A percentile compares a stretch with the other conserved stretches of the same genome.
These are phyloP conservation scores for Thermophis baileyi DNA, from an alignment of 2,113 vertebrate genomes.

Conservation along the genomic window DNA sequence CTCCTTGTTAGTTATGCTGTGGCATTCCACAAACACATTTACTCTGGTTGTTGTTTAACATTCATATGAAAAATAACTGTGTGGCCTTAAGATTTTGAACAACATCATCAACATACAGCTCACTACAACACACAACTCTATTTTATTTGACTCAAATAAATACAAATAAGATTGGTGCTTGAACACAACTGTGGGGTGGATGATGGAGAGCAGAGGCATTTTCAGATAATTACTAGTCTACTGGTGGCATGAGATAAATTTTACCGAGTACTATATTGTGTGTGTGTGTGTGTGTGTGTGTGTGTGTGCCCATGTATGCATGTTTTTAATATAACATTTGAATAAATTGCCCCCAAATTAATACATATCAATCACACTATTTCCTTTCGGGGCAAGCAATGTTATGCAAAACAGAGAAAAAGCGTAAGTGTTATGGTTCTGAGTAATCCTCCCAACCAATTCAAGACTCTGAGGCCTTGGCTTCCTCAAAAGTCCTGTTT, in stretches of 20 bases:
- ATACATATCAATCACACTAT: background rate
- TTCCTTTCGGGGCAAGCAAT: background rate
- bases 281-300: background rate
- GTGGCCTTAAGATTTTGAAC: background rate
- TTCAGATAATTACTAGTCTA: background rate
- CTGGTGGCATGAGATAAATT: background rate
- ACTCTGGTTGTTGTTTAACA: background rate
- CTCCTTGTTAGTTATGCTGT: background rate
- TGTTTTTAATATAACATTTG: background rate
- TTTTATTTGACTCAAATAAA: background rate
- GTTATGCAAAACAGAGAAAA: background rate
- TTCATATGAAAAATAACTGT: background rate
- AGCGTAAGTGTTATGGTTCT: background rate
- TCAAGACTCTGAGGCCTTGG: too few relatives aligned
- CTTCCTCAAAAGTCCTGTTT: too few relatives aligned
- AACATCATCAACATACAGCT: background rate
- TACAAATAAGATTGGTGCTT: background rate
- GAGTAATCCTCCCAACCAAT: too few relatives aligned
- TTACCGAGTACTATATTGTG: background rate
- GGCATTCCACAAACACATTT: background rate
- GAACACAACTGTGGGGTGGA: background rate
- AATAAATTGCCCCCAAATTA: background rate
- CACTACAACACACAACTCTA: background rate
- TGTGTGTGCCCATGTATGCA: background rate
- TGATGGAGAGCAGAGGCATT: background rate